Conservation (phyloP, 2,888 invertebrate species). For the Lithophane ornitopus region DNA sequence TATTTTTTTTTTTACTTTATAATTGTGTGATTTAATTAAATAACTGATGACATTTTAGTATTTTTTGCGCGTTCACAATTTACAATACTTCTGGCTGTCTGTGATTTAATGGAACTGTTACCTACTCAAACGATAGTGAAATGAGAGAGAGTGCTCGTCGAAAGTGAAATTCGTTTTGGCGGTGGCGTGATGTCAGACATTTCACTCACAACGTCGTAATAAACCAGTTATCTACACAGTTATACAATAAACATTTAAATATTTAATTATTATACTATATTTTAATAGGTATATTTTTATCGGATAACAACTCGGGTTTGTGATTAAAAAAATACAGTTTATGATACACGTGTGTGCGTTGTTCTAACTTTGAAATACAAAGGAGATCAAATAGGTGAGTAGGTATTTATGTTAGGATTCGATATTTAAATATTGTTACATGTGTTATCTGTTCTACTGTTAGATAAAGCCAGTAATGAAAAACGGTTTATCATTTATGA, state of each 20-base stretch:
- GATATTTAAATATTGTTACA: constrained; percentile 35
- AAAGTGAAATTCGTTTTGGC: constrained; percentile 83
- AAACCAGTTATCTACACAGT: constrained; percentile 68
- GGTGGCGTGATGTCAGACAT: constrained; percentile 80
- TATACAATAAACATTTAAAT: constrained; percentile 56
- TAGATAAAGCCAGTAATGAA: constrained; percentile 42
- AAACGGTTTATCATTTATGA: constrained; percentile 54
- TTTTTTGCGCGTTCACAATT: constrained; percentile 23
- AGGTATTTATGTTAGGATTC: constrained; percentile 35
- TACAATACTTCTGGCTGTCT: constrained; percentile 12
- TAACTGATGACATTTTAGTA: not conserved
- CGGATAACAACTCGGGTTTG: constrained; percentile 11
- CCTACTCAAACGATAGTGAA: constrained; percentile 81
- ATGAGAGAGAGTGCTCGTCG: constrained; percentile 77
- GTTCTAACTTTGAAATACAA: constrained; percentile 37
- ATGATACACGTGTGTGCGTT: constrained; percentile 14
- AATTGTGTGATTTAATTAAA: not conserved
- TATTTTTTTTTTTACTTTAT: not conserved
- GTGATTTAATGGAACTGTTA: constrained; percentile 31
- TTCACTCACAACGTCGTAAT: constrained; percentile 71
- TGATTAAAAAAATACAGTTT: constrained; percentile 19
- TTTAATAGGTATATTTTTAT: constrained; percentile 19
- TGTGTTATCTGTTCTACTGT: constrained; percentile 35
- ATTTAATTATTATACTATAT: constrained; percentile 42
- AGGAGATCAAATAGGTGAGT: constrained; percentile 45